Evolutionary conservation across 2,797 vertebrate genomes (phyloP).

Genomic region (Varecia variegata): DNA sequence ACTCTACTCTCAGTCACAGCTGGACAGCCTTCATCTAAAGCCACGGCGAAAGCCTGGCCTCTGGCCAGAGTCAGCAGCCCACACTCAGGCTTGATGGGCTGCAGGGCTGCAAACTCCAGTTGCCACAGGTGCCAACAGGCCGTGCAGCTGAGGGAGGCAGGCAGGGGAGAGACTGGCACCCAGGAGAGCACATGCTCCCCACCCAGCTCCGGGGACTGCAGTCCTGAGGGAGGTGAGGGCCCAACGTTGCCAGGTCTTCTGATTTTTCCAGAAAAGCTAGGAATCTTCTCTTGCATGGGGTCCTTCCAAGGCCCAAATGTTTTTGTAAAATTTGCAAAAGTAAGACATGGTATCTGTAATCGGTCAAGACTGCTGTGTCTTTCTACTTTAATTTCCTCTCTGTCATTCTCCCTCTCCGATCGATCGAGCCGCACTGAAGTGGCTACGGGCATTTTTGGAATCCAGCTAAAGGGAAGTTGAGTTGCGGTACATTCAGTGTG

Average conservation of each 20-base stretch:
- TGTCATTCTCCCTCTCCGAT: neutral
- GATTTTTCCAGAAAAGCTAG: neutral
- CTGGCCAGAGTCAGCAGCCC: no score
- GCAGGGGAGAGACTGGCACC: neutral
- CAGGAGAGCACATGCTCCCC: neutral
- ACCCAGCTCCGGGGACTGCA: neutral
- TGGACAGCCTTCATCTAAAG: neutral
- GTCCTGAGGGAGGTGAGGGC: neutral
- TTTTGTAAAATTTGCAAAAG: neutral
- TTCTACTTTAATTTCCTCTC: neutral
- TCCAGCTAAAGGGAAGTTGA: neutral
- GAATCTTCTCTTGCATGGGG: neutral
- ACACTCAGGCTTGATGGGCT: no score
- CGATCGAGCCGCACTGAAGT: neutral
- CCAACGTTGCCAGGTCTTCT: neutral
- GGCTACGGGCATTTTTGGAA: no score
- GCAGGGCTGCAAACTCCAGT: neutral
- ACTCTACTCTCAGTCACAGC: neutral
- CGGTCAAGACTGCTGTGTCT: neutral
- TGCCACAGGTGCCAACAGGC: neutral
- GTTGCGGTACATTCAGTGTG: neutral
- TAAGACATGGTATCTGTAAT: neutral
- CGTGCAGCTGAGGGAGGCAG: neutral
- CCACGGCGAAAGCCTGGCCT: neutral
- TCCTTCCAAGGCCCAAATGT: neutral